phyloP scores from a whole-genome alignment of 1,140 invertebrate species.

The Stegodyphus dumicola region DNA sequence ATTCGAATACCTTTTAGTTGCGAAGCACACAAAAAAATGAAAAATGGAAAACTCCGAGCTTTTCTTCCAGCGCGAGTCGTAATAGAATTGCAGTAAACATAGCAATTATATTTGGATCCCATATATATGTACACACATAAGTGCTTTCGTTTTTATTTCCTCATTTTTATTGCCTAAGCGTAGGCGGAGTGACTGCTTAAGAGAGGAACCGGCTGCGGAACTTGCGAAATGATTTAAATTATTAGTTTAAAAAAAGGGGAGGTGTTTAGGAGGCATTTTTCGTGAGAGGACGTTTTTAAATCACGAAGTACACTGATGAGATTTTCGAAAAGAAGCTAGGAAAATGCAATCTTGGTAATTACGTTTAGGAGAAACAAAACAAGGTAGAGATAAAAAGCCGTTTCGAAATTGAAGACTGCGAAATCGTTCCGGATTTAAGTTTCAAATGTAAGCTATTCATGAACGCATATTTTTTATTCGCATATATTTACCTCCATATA shows the following conservation, averaged over 20 bases:
- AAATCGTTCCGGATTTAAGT: too few relatives aligned
- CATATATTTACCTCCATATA: too few relatives aligned
- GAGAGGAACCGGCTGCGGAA: not conserved
- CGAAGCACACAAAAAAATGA: too few relatives aligned
- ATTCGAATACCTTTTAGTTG: constrained; percentile 8
- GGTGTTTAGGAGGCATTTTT: not conserved
- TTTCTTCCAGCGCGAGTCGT: not conserved
- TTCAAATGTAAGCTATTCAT: too few relatives aligned
- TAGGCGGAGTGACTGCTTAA: not conserved
- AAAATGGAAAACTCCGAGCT: not conserved
- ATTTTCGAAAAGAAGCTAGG: not conserved
- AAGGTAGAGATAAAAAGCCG: too few relatives aligned
- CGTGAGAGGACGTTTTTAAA: not conserved
- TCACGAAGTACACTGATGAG: not conserved
- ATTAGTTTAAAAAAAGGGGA: constrained; percentile 37
- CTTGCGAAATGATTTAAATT: constrained; percentile 40
- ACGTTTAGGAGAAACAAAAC: too few relatives aligned
- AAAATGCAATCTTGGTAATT: too few relatives aligned
- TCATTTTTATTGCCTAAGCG: not conserved
- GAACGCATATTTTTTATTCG: too few relatives aligned
- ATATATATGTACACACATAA: not conserved
- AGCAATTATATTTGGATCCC: constrained; percentile 29
- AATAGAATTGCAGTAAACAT: constrained; percentile 36
- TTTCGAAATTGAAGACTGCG: too few relatives aligned
- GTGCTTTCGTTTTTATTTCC: not conserved